Percentiles rank a stretch among this genome's conserved stretches.
phyloP scores from a whole-genome alignment of 2,797 vertebrate species.

The Arrhamphus sclerolepis region DNA sequence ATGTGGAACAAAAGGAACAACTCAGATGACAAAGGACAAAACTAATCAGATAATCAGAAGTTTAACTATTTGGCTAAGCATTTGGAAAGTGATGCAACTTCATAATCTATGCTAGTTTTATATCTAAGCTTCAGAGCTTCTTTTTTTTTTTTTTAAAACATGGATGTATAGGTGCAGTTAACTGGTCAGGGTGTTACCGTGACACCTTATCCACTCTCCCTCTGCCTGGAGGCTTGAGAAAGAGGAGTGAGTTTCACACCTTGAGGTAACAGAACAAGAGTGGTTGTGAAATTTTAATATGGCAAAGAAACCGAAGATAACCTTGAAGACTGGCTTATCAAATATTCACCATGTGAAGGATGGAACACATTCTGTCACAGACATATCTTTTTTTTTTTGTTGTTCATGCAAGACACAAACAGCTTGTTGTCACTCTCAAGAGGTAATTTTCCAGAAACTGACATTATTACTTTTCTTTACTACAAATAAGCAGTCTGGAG shows the following conservation, averaged over 20 bases:
- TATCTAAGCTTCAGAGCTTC: slow-evolving; percentile 50
- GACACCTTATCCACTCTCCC: slow-evolving; percentile 69
- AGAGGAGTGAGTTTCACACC: slow-evolving; percentile 71
- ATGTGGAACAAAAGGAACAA: slow-evolving; percentile 27
- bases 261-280: slow-evolving; percentile 71
- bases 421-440: too few relatives aligned
- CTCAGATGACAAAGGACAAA: slow-evolving; percentile 26
- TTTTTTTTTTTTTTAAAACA: slow-evolving; percentile 42
- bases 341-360: slow-evolving; percentile 68
- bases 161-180: slow-evolving; percentile 46
- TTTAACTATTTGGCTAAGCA: slow-evolving; percentile 13
- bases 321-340: slow-evolving; percentile 50
- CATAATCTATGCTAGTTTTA: slow-evolving; percentile 20
- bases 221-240: slow-evolving; percentile 53
- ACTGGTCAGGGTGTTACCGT: slow-evolving; percentile 61
- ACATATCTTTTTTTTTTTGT: background rate
- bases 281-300: slow-evolving; percentile 73
- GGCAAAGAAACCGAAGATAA: slow-evolving; percentile 55
- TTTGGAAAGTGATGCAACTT: background rate
- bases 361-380: slow-evolving; percentile 26
- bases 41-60: slow-evolving; percentile 17
- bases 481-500: slow-evolving; percentile 1
- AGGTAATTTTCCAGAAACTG: background rate
- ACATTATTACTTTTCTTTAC: slow-evolving; percentile 16
- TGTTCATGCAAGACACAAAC: too few relatives aligned